Percentiles rank a stretch among this genome's conserved stretches.
These are phyloP conservation scores for Parotia lawesii DNA, from an alignment of 2,113 vertebrate genomes.

Conservation along the genomic window DNA sequence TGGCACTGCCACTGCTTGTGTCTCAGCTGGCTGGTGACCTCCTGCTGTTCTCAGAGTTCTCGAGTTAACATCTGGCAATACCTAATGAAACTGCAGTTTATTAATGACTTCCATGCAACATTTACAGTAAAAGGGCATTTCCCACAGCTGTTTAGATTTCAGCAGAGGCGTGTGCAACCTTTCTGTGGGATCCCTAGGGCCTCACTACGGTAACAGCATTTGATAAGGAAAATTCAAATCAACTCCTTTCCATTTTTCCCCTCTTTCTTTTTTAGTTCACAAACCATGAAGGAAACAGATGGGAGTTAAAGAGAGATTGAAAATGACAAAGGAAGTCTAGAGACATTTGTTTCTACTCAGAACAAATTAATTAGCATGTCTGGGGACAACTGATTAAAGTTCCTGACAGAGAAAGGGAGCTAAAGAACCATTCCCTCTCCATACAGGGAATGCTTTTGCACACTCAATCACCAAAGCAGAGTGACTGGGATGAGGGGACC, in stretches of 20 bases:
- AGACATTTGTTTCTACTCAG: constrained; percentile 57
- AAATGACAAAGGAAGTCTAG: constrained; percentile 55
- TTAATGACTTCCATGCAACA: constrained; percentile 34
- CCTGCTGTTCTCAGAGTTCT: neutral
- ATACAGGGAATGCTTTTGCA: neutral
- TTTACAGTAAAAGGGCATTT: constrained; percentile 55
- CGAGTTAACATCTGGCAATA: constrained; percentile 6
- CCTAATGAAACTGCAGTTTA: constrained; percentile 17
- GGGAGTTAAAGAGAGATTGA: constrained; percentile 52
- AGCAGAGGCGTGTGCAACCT: constrained; percentile 34
- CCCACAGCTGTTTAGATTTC: constrained; percentile 57
- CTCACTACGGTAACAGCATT: constrained; percentile 5
- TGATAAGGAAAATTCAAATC: constrained; percentile 59
- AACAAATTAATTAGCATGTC: constrained; percentile 61
- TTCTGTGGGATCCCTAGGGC: constrained; percentile 54
- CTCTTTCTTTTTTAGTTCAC: constrained; percentile 16
- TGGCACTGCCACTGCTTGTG: fast-evolving
- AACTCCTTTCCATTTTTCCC: neutral
- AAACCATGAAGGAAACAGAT: constrained; percentile 60
- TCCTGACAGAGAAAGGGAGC: neutral
- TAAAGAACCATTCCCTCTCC: neutral
- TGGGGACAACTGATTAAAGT: constrained; percentile 40
- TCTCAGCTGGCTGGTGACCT: neutral
- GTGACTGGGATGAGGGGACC: neutral
- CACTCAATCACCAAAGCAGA: neutral